Base-by-base conservation (phyloP, 2,797 vertebrate genomes). In the Chelon labrosus region DNA sequence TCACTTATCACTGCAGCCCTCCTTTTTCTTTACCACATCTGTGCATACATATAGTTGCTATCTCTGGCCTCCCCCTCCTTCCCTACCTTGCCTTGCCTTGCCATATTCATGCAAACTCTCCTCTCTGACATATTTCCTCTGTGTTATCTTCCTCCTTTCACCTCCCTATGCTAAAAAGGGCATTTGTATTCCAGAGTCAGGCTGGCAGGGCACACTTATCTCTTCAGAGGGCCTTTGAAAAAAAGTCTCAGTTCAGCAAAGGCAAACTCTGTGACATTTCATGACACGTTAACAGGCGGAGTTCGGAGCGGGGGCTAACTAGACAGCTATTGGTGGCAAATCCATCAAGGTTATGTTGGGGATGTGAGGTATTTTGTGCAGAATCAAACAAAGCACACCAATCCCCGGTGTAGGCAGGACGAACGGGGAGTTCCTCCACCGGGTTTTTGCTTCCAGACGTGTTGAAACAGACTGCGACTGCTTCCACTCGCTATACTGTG, bases 171-270 rank as follows among this genome's bases (percentile, higher is more conserved):
- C 85, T 88, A 89, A 93, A 75, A 76, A 81, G 76, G 80, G 13
- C 73, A 90, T 91, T 90, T 85, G 89, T 90, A 93, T 93, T 91
- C 89, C 75, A 57, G 63, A 76, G 82, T 63, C 61, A 58, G 62
- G 68, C 41, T 65, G 82, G 73, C 84, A 63, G 76, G 62, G 31
- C 69, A 6, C n/a, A 76, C 84, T 90, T 91, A 91, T 92, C 92
- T 90, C 62, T 49, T 84, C 85, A 44, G 57, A 71, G 39, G 53
- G 64, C 75, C 84, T 89, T 88, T 91, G 82, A 89, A 88, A 87
- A 88, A 87, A 65, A 71, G 8, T 61, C 68, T 49, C 17, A 78
- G 77, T 83, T 88, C 65, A 69, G 79, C 88, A 86, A 77, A 85
- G 80, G 67, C 78, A 79, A 85, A 83, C 82, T 85, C 3, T 0